Conservation (phyloP, 2,888 invertebrate genomes). For the Eupithecia dodoneata region DNA sequence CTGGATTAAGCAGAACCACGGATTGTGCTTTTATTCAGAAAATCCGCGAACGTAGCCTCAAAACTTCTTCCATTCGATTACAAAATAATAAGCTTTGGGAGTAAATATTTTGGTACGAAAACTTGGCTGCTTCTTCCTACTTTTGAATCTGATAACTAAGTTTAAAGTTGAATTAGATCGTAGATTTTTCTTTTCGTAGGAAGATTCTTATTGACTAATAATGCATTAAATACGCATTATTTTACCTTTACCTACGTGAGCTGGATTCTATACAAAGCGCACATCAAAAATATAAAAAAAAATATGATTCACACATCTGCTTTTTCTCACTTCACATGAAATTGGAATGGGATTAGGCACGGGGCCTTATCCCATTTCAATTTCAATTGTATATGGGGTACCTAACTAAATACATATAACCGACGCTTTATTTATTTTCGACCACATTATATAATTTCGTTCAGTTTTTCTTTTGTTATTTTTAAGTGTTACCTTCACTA, state of each 20-base stretch:
- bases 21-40: slow-evolving; percentile 59
- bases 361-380: background rate
- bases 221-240: background rate
- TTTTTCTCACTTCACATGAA: too few relatives aligned
- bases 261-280: background rate
- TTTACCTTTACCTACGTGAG: background rate
- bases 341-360: too few relatives aligned
- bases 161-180: slow-evolving; percentile 3
- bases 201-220: background rate
- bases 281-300: background rate
- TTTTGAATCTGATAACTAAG: slow-evolving; percentile 28
- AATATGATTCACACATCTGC: background rate
- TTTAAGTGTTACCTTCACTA: background rate
- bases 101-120: slow-evolving; percentile 34
- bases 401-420: background rate
- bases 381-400: background rate
- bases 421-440: background rate
- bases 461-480: background rate
- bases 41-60: slow-evolving; percentile 32
- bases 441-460: background rate
- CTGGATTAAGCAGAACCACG: slow-evolving; percentile 61
- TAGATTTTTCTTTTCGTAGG: background rate
- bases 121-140: slow-evolving; percentile 24
- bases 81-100: slow-evolving; percentile 32
- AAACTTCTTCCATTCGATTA: slow-evolving; percentile 36